A percentile compares a stretch with the other conserved stretches of the same genome.
These are phyloP conservation scores for Prenolepis imparis DNA, from an alignment of 2,888 invertebrate species.

Conservation along the genomic window DNA sequence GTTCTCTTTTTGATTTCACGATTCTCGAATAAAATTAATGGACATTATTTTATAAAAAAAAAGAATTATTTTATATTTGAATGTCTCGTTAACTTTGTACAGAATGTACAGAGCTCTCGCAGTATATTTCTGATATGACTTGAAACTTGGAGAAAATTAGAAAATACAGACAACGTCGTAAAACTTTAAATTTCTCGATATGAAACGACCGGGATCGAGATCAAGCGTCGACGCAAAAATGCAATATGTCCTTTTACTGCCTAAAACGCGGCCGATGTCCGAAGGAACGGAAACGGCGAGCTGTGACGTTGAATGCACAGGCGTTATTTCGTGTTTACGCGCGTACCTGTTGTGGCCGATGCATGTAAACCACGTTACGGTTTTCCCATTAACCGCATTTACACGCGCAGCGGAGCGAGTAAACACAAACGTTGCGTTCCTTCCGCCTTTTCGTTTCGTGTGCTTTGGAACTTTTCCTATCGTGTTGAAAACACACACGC, in stretches of 20 bases:
- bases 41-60: neutral
- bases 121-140: neutral
- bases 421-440: conserved; percentile 70
- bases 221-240: too few relatives aligned
- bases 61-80: neutral
- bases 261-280: neutral
- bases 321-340: conserved; percentile 16
- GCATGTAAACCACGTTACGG: conserved; percentile 68
- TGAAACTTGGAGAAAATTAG: conserved; percentile 11
- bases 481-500: neutral
- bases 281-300: conserved; percentile 21
- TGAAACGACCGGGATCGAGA: conserved; percentile 50
- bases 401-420: conserved; percentile 77
- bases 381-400: conserved; percentile 78
- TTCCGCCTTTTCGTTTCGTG: conserved; percentile 49
- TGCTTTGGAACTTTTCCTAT: conserved; percentile 28
- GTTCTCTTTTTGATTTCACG: neutral
- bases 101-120: neutral
- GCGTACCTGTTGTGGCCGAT: conserved; percentile 14
- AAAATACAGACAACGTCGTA: conserved; percentile 33
- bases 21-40: conserved; percentile 18
- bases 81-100: neutral
- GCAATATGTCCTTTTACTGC: conserved; percentile 35
- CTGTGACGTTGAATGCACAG: conserved; percentile 43
- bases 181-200: conserved; percentile 55